Conservation (phyloP, 2,797 vertebrate species). For the Perodicticus potto region DNA sequence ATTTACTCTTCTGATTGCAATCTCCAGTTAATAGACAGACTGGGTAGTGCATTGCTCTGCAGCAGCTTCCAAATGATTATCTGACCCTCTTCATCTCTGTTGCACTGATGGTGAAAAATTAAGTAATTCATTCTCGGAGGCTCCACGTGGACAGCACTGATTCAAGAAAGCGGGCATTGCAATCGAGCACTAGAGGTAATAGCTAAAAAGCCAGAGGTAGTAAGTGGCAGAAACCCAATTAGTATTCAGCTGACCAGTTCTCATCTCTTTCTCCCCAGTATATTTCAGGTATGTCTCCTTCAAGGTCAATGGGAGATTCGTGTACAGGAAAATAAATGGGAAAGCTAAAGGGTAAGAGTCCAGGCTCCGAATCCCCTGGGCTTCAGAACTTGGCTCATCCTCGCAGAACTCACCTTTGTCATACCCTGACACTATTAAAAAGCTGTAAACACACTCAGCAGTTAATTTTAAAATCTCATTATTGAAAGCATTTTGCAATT, state of each 20-base stretch:
- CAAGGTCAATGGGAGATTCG: conserved; percentile 53
- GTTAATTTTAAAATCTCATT: conserved; percentile 64
- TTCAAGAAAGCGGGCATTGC: neutral
- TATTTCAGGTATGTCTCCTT: conserved; percentile 43
- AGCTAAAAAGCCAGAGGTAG: neutral
- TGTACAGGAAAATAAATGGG: conserved; percentile 59
- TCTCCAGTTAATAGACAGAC: conserved; percentile 47
- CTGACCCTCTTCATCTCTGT: conserved; percentile 21
- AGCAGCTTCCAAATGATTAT: conserved; percentile 58
- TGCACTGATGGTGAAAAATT: conserved; percentile 51
- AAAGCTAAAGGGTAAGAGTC: conserved; percentile 41
- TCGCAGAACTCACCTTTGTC: conserved; percentile 54
- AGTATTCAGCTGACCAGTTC: conserved; percentile 31
- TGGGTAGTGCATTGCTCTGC: neutral
- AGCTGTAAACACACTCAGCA: conserved; percentile 16
- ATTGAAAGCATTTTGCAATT: conserved; percentile 39
- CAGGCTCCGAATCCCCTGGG: neutral
- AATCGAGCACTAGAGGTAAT: neutral
- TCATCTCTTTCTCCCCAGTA: conserved; percentile 38
- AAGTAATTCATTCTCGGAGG: neutral
- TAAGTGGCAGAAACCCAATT: conserved; percentile 44
- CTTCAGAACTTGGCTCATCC: neutral
- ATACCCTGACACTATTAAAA: conserved; percentile 37
- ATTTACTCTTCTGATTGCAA: conserved; percentile 52
- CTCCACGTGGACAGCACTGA: neutral